Conservation (phyloP, 2,888 invertebrate genomes). For the Tiliacea citrago region DNA sequence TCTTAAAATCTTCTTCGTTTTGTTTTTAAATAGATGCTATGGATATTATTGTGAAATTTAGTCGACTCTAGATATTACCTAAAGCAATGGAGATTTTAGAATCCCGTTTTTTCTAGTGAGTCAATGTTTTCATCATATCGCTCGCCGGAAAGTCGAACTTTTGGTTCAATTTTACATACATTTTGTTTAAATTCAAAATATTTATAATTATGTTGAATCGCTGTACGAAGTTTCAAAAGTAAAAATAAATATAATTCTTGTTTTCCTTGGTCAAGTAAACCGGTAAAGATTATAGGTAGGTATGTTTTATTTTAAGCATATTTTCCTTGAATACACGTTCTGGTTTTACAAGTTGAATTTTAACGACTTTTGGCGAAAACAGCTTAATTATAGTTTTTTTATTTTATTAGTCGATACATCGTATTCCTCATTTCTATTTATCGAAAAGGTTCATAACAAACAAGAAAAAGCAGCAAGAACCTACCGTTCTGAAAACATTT, state of each 20-base stretch:
- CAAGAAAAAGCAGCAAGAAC: not conserved
- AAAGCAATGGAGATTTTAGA: not conserved
- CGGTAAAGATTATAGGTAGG: conserved; percentile 42
- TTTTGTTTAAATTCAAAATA: conserved; percentile 4
- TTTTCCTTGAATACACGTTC: conserved; percentile 41
- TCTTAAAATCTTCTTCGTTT: conserved; percentile 8
- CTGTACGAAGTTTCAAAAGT: conserved; percentile 14
- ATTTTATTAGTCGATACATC: conserved; percentile 3
- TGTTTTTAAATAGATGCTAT: not conserved
- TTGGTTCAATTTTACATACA: not conserved
- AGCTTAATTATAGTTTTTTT: not conserved
- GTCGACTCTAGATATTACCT: not conserved
- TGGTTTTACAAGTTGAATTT: conserved; percentile 25
- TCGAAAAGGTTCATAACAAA: not conserved
- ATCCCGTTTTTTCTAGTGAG: not conserved
- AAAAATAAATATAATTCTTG: conserved; percentile 48
- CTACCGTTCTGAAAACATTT: not conserved
- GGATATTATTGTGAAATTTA: not conserved
- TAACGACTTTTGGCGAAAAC: conserved; percentile 31
- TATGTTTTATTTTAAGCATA: conserved; percentile 47
- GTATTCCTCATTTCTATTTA: not conserved
- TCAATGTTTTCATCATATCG: not conserved
- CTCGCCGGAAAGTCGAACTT: not conserved
- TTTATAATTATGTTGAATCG: not conserved
- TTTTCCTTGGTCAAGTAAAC: conserved; percentile 62